phyloP scores from a whole-genome alignment of 2,888 invertebrate species.

The Blomia tropicalis region DNA sequence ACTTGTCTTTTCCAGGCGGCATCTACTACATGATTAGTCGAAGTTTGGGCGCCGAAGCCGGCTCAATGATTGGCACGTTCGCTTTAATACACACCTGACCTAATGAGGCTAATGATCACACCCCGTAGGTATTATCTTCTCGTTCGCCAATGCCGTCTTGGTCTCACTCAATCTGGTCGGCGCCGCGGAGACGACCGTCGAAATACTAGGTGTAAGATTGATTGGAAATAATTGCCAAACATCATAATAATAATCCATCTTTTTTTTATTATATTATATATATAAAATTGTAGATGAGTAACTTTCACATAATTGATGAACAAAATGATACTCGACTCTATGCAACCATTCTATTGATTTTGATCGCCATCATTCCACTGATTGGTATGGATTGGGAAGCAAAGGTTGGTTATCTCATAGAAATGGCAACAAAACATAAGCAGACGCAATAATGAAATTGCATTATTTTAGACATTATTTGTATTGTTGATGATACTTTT shows the following conservation, averaged over 20 bases:
- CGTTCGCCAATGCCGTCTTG: slow-evolving; percentile 41
- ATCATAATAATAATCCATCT: too few species aligned
- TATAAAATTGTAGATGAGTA: not conserved
- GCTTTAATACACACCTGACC: not conserved
- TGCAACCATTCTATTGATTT: not conserved
- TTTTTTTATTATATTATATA: slow-evolving; percentile 1
- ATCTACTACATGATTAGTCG: slow-evolving; percentile 26
- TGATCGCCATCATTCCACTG: slow-evolving; percentile 19
- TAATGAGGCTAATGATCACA: not conserved
- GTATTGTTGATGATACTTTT: slow-evolving; percentile 34
- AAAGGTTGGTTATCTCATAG: not conserved
- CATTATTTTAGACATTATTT: slow-evolving; percentile 35
- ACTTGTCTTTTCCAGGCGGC: slow-evolving; percentile 17
- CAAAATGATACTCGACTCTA: slow-evolving; percentile 16
- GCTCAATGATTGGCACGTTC: slow-evolving; percentile 21
- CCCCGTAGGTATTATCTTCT: too few species aligned
- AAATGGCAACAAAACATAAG: not conserved
- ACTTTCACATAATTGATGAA: not conserved
- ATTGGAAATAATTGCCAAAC: too few species aligned
- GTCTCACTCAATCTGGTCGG: slow-evolving; percentile 42
- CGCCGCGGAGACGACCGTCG: slow-evolving; percentile 40
- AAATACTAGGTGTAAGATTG: slow-evolving; percentile 36
- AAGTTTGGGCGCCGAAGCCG: slow-evolving; percentile 37
- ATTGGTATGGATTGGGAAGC: slow-evolving; percentile 24
- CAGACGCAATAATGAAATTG: not conserved